Evolutionary conservation across 2,113 vertebrate genomes (phyloP).

Genomic region (Rattus norvegicus): GRCr8 NC_086024.1:10190001-10190500

Average conservation of each 20-base stretch:
- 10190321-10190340: not conserved
- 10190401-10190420: not conserved
- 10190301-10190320: not conserved
- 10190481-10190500: slow-evolving; percentile 30
- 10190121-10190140: no score
- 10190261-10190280: not conserved
- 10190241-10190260: not conserved
- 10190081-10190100: no score
- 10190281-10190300: not conserved
- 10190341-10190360: not conserved
- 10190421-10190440: not conserved
- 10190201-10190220: not conserved
- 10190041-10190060: no score
- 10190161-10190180: no score
- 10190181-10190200: not conserved
- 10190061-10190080: no score
- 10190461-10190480: slow-evolving; percentile 47
- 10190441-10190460: slow-evolving; percentile 45
- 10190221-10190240: not conserved
- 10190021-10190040: no score
- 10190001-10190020: no score
- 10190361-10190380: not conserved
- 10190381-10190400: not conserved
- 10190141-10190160: no score
- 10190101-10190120: no score